Evolutionary conservation across 2,797 vertebrate genomes (phyloP).

Genomic region (Rhinogobio ventralis): DNA sequence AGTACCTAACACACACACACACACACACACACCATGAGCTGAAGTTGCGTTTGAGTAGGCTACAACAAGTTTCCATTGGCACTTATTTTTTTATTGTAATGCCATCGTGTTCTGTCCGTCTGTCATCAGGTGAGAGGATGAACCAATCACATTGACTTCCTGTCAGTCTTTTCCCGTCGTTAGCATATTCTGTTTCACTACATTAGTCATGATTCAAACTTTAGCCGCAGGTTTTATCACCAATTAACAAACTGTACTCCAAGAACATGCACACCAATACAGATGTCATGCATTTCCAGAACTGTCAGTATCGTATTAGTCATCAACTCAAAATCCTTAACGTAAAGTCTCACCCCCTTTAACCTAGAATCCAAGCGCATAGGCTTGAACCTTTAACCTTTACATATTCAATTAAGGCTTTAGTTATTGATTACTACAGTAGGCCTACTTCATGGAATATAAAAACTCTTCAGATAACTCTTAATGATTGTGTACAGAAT

Average conservation of each 20-base stretch:
- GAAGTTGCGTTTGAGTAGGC: not conserved
- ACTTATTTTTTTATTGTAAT: slow-evolving; percentile 6
- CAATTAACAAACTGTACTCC: not conserved
- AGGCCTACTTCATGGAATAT: not conserved
- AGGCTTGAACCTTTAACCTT: not conserved
- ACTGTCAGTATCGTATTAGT: not conserved
- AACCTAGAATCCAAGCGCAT: not conserved
- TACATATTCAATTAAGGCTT: not conserved
- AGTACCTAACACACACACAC: not conserved
- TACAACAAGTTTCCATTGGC: not conserved
- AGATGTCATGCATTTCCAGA: not conserved
- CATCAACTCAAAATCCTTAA: slow-evolving; percentile 22
- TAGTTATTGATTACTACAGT: not conserved
- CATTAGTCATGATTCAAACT: slow-evolving; percentile 27
- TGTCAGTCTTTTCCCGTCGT: slow-evolving; percentile 8
- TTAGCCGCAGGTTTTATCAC: not conserved
- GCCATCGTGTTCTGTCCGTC: not conserved
- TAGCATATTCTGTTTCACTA: not conserved
- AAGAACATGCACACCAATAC: slow-evolving; percentile 3
- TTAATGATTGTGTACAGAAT: not conserved
- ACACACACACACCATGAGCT: not conserved
- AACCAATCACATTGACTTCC: slow-evolving; percentile 15
- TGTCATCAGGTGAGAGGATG: slow-evolving; percentile 8
- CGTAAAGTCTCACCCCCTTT: not conserved
- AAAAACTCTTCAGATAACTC: not conserved